Conservation (phyloP, 2,888 invertebrate species). For the Anticlea derivata region DNA sequence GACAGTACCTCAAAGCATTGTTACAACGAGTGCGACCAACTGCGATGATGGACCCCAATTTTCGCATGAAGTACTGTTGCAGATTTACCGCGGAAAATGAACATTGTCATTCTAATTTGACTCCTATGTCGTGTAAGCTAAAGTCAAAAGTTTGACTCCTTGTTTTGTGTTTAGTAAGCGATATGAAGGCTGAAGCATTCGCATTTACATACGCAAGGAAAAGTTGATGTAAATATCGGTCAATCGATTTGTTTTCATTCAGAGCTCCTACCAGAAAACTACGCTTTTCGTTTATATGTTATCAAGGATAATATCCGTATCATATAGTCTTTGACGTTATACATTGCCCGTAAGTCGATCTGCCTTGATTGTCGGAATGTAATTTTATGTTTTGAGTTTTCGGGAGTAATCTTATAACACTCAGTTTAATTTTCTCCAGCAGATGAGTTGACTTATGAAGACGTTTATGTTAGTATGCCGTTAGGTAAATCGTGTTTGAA, state of each 20-base stretch:
- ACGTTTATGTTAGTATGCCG: neutral
- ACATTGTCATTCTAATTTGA: neutral
- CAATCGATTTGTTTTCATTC: neutral
- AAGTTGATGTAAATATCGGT: neutral
- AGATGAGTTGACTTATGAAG: neutral
- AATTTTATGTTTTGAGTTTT: no score
- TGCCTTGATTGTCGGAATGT: no score
- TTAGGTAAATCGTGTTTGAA: constrained; percentile 4
- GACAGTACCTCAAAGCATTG: constrained; percentile 20
- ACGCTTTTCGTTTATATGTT: no score
- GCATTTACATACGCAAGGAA: neutral
- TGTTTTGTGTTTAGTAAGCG: neutral
- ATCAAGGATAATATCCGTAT: no score
- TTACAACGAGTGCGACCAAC: constrained; percentile 24
- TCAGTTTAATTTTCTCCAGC: no score
- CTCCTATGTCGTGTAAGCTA: neutral
- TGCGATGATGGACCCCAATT: constrained; percentile 28
- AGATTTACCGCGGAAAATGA: neutral
- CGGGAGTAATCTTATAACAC: no score
- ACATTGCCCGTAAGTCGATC: no score
- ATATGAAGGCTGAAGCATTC: neutral
- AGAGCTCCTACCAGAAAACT: no score
- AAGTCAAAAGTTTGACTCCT: neutral
- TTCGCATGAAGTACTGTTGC: constrained; percentile 2
- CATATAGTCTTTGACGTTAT: no score